phyloP scores from a whole-genome alignment of 2,113 vertebrate species.

The Saccopteryx leptura region DNA sequence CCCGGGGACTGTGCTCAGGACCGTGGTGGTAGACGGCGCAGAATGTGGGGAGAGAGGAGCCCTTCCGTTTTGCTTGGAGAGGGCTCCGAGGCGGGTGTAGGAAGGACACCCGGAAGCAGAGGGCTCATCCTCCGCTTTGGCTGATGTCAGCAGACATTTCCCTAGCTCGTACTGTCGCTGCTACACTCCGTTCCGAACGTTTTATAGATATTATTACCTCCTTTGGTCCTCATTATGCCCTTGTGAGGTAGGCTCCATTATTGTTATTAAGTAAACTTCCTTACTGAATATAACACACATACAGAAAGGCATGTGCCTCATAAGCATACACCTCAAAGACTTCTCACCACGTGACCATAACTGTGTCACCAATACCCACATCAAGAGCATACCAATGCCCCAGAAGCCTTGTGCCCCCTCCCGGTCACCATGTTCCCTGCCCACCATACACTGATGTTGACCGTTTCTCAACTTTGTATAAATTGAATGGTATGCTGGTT shows the following conservation, averaged over 20 bases:
- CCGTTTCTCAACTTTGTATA: background rate
- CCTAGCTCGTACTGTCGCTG: background rate
- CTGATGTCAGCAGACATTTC: background rate
- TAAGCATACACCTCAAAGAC: background rate
- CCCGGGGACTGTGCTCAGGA: background rate
- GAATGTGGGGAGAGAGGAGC: background rate
- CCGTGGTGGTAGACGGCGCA: background rate
- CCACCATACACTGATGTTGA: background rate
- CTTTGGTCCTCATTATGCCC: background rate
- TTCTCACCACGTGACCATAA: fast-evolving
- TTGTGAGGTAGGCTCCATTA: background rate
- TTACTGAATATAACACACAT: background rate
- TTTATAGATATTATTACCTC: background rate
- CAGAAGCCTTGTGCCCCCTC: background rate
- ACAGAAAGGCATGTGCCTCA: background rate
- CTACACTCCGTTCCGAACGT: background rate
- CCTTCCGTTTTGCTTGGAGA: background rate
- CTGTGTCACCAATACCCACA: background rate
- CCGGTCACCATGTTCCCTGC: background rate
- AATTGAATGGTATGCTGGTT: background rate
- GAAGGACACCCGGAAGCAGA: background rate
- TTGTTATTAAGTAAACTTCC: background rate
- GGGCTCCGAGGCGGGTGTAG: background rate
- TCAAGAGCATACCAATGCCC: background rate
- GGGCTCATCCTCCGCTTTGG: background rate